A percentile compares a stretch with the other conserved stretches of the same genome.
Conservation (phyloP, 2,113 vertebrate genomes). For the Poecilia latipinna region DNA sequence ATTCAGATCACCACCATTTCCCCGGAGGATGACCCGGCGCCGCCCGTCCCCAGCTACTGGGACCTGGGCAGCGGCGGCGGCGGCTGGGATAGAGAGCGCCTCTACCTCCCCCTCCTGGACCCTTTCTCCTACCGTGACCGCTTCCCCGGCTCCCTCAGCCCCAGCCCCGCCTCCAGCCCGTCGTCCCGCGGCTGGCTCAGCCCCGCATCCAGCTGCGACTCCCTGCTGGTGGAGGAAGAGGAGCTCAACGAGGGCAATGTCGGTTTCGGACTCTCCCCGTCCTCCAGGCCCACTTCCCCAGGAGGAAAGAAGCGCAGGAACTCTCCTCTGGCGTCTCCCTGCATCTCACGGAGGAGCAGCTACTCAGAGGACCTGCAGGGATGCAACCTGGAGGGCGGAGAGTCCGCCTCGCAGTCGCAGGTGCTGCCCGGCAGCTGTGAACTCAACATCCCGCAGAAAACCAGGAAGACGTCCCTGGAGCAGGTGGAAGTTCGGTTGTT, state of each 20-base stretch:
- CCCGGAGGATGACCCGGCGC: constrained; percentile 78
- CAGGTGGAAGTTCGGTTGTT: constrained; percentile 72
- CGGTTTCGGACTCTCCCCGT: constrained; percentile 83
- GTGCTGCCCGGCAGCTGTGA: constrained; percentile 71
- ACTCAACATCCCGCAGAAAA: constrained; percentile 89
- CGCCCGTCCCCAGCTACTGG: constrained; percentile 73
- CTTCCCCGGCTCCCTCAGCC: constrained; percentile 85
- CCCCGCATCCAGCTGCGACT: constrained; percentile 88
- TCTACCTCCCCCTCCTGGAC: constrained; percentile 86
- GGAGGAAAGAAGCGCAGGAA: constrained; percentile 90
- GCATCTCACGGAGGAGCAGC: constrained; percentile 86
- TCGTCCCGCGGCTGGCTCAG: constrained; percentile 90
- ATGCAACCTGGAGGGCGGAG: constrained; percentile 68
- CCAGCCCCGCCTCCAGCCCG: constrained; percentile 90
- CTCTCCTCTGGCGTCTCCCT: constrained; percentile 81
- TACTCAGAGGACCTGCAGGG: constrained; percentile 84
- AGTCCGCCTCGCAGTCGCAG: constrained; percentile 68
- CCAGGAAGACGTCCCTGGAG: constrained; percentile 88
- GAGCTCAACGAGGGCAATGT: constrained; percentile 86
- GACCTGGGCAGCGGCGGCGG: constrained; percentile 77
- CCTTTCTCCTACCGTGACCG: constrained; percentile 87
- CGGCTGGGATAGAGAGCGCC: constrained; percentile 84
- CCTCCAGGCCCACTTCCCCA: constrained; percentile 87
- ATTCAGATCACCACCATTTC: constrained; percentile 96
- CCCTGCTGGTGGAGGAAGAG: constrained; percentile 89